These are phyloP conservation scores for Orchestia grillus DNA, from an alignment of 1,140 invertebrate species.

Conservation along the genomic window DNA sequence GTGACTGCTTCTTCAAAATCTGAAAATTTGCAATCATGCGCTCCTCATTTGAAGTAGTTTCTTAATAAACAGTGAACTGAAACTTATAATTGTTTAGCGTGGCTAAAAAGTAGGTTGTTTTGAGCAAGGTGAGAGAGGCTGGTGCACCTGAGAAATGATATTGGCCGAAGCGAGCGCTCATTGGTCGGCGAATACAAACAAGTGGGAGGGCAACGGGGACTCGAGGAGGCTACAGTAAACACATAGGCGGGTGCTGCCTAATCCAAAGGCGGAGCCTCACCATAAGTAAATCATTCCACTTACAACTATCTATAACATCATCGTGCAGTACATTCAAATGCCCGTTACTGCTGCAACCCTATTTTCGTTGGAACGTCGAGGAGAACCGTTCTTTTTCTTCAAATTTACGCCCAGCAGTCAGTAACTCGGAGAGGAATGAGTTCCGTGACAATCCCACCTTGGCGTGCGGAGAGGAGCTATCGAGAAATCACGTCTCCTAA, in stretches of 20 bases:
- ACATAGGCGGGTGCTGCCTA: neutral
- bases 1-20: neutral
- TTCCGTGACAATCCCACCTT: conserved; percentile 11
- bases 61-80: neutral
- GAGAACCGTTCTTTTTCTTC: neutral
- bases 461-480: conserved; percentile 31
- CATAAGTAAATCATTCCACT: neutral
- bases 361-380: neutral
- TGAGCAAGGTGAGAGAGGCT: conserved; percentile 38
- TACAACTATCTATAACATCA: neutral
- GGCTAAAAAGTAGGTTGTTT: neutral
- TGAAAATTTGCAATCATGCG: conserved; percentile 1
- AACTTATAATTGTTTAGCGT: conserved; percentile 37
- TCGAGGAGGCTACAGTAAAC: neutral
- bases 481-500: conserved; percentile 50
- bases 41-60: conserved; percentile 9
- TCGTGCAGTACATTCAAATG: neutral
- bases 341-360: neutral
- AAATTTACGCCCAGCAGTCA: neutral
- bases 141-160: neutral
- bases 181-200: conserved; percentile 21
- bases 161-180: neutral
- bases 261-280: neutral
- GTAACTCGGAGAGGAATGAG: neutral
- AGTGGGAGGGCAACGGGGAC: neutral